Conservation (phyloP, 2,888 invertebrate genomes). For the Phragmatobia fuliginosa region DNA sequence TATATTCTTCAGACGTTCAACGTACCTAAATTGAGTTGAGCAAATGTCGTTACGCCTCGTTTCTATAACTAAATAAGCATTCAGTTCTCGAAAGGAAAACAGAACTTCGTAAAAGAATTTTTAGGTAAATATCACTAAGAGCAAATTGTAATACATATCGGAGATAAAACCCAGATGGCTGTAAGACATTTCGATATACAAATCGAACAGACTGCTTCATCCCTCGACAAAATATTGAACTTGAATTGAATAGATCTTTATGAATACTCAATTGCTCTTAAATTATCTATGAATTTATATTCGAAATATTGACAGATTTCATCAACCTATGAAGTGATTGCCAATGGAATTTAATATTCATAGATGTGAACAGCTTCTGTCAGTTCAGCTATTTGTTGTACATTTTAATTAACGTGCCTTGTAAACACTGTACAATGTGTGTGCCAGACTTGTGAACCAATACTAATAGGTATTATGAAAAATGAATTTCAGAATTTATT, state of each 20-base stretch:
- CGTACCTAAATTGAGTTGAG: constrained; percentile 69
- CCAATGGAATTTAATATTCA: constrained; percentile 44
- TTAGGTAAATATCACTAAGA: constrained; percentile 65
- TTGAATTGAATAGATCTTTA: constrained; percentile 56
- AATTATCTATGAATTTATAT: constrained; percentile 52
- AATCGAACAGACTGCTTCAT: constrained; percentile 62
- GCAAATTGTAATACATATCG: constrained; percentile 67
- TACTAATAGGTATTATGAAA: neutral
- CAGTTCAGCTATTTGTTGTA: constrained; percentile 35
- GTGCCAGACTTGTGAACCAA: constrained; percentile 12
- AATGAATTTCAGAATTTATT: neutral
- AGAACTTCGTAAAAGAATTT: constrained; percentile 61
- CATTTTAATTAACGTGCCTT: constrained; percentile 24
- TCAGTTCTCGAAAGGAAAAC: constrained; percentile 66
- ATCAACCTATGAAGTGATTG: constrained; percentile 40
- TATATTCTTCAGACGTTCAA: constrained; percentile 70
- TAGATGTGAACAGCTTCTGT: constrained; percentile 33
- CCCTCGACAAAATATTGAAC: constrained; percentile 58
- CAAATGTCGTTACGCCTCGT: constrained; percentile 67
- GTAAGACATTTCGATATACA: constrained; percentile 54
- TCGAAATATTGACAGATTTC: constrained; percentile 29
- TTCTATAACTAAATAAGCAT: constrained; percentile 71
- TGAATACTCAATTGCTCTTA: constrained; percentile 55
- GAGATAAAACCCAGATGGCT: constrained; percentile 71
- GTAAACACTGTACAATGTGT: too few species aligned